A percentile compares a stretch with the other conserved stretches of the same genome.
Conservation (phyloP, 2,888 invertebrate species). For the Megalurothrips usitatus region DNA sequence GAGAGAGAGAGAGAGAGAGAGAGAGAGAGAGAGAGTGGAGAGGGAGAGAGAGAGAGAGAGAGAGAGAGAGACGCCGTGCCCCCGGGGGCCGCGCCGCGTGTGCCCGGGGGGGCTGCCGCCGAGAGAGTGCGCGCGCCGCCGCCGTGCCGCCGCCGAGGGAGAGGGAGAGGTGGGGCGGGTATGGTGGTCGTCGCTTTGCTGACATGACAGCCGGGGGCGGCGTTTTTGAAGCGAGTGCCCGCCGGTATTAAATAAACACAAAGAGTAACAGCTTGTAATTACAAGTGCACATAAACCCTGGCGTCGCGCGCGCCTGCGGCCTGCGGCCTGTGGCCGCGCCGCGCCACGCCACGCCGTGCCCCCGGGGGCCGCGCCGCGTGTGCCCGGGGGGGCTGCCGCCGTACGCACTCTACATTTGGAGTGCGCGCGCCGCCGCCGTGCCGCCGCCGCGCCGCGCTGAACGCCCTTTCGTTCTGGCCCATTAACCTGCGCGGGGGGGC, state of each 20-base stretch:
- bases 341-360: neutral
- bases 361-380: neutral
- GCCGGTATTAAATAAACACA: constrained; percentile 34
- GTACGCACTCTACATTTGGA: neutral
- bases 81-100: neutral
- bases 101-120: neutral
- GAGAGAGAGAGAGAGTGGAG: constrained; percentile 33
- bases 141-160: no score
- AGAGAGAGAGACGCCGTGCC: constrained; percentile 27
- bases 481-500: neutral
- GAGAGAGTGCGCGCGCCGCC: neutral
- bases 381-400: neutral
- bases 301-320: no score
- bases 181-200: constrained; percentile 33
- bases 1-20: constrained; percentile 31
- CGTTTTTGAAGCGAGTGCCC: constrained; percentile 32
- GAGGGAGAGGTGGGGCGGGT: no score
- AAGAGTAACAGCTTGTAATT: neutral
- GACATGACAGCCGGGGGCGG: constrained; percentile 35
- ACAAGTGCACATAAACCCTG: neutral
- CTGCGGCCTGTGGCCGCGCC: neutral
- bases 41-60: constrained; percentile 34
- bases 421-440: neutral
- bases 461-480: neutral
- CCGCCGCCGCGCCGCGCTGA: neutral